Conservation (phyloP, 2,888 invertebrate species). For the Sphecodes monilicornis region DNA sequence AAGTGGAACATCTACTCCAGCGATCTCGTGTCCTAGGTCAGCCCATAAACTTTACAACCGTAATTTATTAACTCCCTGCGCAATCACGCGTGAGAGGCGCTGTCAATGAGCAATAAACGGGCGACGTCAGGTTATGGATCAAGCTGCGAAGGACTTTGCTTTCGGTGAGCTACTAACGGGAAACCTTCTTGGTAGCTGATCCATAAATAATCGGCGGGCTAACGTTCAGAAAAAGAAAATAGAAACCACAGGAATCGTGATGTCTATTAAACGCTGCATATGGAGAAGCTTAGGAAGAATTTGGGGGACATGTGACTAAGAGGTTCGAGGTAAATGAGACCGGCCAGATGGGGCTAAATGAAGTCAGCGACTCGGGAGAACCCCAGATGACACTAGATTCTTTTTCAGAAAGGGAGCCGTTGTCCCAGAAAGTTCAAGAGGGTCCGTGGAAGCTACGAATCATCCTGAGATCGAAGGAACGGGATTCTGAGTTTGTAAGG, state of each 20-base stretch:
- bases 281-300: background rate
- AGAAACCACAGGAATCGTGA: background rate
- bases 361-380: background rate
- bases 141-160: background rate
- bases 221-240: background rate
- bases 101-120: constrained; percentile 12
- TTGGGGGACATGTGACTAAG: background rate
- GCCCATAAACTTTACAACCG: constrained; percentile 17
- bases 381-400: background rate
- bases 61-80: constrained; percentile 10
- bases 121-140: background rate
- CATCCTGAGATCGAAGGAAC: too few relatives aligned
- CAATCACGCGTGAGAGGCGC: constrained; percentile 6
- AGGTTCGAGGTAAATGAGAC: background rate
- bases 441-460: background rate
- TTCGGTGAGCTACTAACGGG: background rate
- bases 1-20: constrained; percentile 4
- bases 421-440: background rate
- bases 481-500: background rate
- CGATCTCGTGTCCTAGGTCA: constrained; percentile 16
- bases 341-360: background rate
- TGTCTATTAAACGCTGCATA: background rate
- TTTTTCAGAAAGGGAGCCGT: background rate
- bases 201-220: background rate
- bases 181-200: background rate